Evolutionary conservation across 2,113 vertebrate species (phyloP).

Genomic region (Tychaedon coryphoeus): DNA sequence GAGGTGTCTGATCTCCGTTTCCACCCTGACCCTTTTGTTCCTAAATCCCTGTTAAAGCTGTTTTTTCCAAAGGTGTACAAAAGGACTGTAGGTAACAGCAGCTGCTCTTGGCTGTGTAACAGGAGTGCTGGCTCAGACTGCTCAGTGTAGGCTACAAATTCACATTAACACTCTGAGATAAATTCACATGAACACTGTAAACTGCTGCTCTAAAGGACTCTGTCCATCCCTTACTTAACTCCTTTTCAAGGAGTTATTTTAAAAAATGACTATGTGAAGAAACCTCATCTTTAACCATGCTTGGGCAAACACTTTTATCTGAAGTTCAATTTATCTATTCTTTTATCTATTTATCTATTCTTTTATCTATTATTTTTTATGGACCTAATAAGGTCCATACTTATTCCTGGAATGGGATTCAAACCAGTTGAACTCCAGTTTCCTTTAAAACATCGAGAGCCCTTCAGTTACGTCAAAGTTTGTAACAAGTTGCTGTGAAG

Average conservation of each 20-base stretch:
- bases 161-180: not conserved
- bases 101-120: not conserved
- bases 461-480: not conserved
- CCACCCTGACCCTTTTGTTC: not conserved
- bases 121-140: not conserved
- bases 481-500: not conserved
- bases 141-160: not conserved
- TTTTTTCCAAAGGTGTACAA: not conserved
- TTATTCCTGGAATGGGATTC: not conserved
- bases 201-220: not conserved
- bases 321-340: not conserved
- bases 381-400: rapidly evolving
- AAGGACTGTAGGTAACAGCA: not conserved
- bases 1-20: not conserved
- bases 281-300: not conserved
- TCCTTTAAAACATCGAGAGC: not conserved
- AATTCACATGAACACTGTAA: not conserved
- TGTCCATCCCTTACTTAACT: not conserved
- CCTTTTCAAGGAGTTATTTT: not conserved
- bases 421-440: not conserved
- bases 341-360: not conserved
- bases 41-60: not conserved
- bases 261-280: not conserved
- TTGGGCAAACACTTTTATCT: not conserved
- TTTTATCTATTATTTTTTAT: too few relatives aligned